Evolutionary conservation across 2,888 invertebrate genomes (phyloP).

Genomic region (Lycia hirtaria): DNA sequence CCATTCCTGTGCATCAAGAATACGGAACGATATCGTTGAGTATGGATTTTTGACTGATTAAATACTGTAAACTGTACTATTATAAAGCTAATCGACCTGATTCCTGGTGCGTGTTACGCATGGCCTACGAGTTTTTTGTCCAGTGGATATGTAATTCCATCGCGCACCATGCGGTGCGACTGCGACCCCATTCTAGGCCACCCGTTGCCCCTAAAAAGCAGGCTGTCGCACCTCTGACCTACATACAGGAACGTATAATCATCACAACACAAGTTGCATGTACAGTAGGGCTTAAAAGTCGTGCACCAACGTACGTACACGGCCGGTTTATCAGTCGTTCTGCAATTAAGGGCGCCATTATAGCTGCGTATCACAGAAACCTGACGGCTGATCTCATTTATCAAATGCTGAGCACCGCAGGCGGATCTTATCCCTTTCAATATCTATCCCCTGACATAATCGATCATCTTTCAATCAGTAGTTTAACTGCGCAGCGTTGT

Average conservation of each 20-base stretch:
- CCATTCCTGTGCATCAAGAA: too few species aligned
- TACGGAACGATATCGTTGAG: too few species aligned
- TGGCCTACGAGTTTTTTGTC: constrained; percentile 48
- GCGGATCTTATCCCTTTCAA: constrained; percentile 42
- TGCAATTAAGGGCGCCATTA: constrained; percentile 36
- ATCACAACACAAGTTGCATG: constrained; percentile 30
- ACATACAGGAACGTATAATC: constrained; percentile 47
- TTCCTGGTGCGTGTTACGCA: constrained; percentile 35
- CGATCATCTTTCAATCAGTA: constrained; percentile 61
- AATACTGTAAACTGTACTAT: too few species aligned
- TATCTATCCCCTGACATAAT: constrained; percentile 52
- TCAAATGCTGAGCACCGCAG: constrained; percentile 31
- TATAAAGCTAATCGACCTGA: constrained; percentile 36
- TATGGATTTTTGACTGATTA: too few species aligned
- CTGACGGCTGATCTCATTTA: constrained; percentile 40
- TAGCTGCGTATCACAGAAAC: constrained; percentile 1
- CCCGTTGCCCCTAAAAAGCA: constrained; percentile 59
- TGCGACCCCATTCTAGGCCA: constrained; percentile 63
- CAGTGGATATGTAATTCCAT: constrained; percentile 43
- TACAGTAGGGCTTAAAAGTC: constrained; percentile 26
- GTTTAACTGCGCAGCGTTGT: constrained; percentile 48
- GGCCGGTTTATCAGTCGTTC: constrained; percentile 28
- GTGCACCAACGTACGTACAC: constrained; percentile 9
- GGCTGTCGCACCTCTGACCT: constrained; percentile 67
- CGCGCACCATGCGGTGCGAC: constrained; percentile 39